Base-by-base conservation (phyloP, 2,113 vertebrate species). In the Dasypus novemcinctus region DNA sequence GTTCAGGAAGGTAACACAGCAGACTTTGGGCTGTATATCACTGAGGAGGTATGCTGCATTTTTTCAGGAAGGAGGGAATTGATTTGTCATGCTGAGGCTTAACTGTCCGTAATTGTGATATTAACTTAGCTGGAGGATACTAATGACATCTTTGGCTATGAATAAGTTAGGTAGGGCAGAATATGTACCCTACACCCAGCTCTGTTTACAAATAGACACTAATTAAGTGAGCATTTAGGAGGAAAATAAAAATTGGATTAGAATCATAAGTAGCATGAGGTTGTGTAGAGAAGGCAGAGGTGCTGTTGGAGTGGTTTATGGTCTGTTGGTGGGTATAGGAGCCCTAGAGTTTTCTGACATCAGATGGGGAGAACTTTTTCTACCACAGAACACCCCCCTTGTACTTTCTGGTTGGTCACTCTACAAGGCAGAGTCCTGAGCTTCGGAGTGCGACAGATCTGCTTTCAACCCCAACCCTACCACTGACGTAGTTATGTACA, bases 201-300 rank as follows among this genome's bases (percentile, higher is more conserved):
- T 5, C 0, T 59, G 1, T 79, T 95, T 89, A 64, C 10, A 87
- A 49, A 46, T 29, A 85, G 14, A 59, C 17, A 33, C 21, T 78
- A 66, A 23, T n/a, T 81, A 38, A 81, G 31, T 80, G 27, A 36
- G 5, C 21, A 36, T 71, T 36, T 75, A 25, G 68, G 33, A 20
- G n/a, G 66, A 81, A 81, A 74, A 90, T 74, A n/a, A 21, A 87
- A 64, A 41, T 46, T 52, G 59, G 18, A 57, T 81, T n/a, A n/a
- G 4, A 12, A 68, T 81, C 23, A 36, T 81, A 75, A 33, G 68
- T 38, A 59, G 1, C 27, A 31, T 41, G 36, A 64, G 20, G 7
- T 1, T 78, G 0, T 33, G 3, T 41, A 25, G 12, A 8, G 14
- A 66, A 31, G 31, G 29, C 41, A 27, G 13, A 61, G 36, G 11